Evolutionary conservation across 92 coral and sea anemone genomes (phyloP).

Genomic region (Palythoa caribaeorum): DNA sequence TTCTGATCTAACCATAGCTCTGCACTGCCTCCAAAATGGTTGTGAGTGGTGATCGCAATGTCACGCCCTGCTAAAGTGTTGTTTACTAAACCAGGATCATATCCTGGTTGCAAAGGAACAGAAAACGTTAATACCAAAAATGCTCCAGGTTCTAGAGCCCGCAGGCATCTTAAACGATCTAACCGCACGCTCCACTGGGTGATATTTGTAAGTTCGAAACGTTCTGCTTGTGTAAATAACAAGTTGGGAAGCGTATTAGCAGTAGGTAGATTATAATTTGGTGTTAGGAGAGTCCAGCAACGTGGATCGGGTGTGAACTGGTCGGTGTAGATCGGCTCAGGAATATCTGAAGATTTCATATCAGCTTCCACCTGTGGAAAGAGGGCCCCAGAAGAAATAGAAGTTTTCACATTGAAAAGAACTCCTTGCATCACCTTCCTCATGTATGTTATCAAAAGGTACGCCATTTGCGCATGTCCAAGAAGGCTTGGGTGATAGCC

Average conservation of each 20-base stretch:
- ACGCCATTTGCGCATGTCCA: constrained; percentile 97
- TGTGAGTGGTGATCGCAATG: constrained; percentile 84
- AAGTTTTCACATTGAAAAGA: constrained; percentile 59
- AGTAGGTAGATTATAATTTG: constrained; percentile 70
- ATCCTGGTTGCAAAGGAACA: constrained; percentile 60
- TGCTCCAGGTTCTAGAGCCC: constrained; percentile 82
- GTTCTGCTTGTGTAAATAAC: constrained; percentile 76
- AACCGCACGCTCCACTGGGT: constrained; percentile 91
- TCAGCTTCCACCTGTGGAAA: neutral
- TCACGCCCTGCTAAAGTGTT: constrained; percentile 56
- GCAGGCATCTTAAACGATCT: constrained; percentile 91
- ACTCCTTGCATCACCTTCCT: constrained; percentile 89
- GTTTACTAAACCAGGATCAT: constrained; percentile 22
- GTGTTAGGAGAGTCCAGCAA: constrained; percentile 81
- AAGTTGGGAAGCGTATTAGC: constrained; percentile 78
- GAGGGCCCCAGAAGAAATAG: constrained; percentile 19
- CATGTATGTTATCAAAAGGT: constrained; percentile 83
- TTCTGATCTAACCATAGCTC: constrained; percentile 82
- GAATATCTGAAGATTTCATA: constrained; percentile 41
- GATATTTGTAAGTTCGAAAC: constrained; percentile 81
- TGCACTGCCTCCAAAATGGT: constrained; percentile 89
- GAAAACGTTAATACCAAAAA: constrained; percentile 66
- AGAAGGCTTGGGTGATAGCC: constrained; percentile 96
- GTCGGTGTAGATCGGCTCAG: constrained; percentile 82
- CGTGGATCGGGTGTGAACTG: constrained; percentile 77